Evolutionary conservation across 2,888 invertebrate species (phyloP), one percentile per base, ranked within the genome.

Genomic region (Malacosoma neustria): DNA sequence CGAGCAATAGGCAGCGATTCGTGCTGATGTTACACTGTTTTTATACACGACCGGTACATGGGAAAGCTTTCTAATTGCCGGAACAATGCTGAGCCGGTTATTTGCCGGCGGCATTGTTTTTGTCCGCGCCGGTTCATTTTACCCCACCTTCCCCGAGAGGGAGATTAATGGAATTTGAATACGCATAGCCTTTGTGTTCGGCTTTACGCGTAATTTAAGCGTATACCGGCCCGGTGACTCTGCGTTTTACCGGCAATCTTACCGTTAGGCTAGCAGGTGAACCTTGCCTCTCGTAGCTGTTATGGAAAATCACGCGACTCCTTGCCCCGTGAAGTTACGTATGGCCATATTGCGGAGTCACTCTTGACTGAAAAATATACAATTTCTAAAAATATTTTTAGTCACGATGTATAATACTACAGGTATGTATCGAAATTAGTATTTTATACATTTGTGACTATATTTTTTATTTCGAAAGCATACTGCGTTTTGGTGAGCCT

Each of bases 41-140:
- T 84, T 84, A 85, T 82, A 84, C 84, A 80, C 80, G 81, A 64
- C 76, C 77, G 74, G 79, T 84, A 84, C 84, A 84, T 80, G 84
- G 84, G 81, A 86, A 86, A 85, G 82, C 86, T 85, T 84, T 85
- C 86, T 86, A 85, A 85, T 85, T 86, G 86, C 81, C 82, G 84
- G 81, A 84, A 85, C 85, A 86, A 85, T 84, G 82, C 82, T 79
- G 82, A 82, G 80, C 84, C 75, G 81, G 84, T 82, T 84, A 82
- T 85, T 80, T 76, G 84, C 84, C 80, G 72, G 72, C 76, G 82
- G 81, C 84, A 84, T 85, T 85, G 84, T 85, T 85, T 85, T 85
- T 82, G 84, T 82, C 84, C 82, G 74, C 64, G 73, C 77, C 71
- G 81, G 84, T 81, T 85, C 81, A 82, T 81, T 82, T 82, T 79